Evolutionary conservation across 1,140 invertebrate species (phyloP), one percentile per base, ranked within the genome.

Genomic region (Drosophila prosaltans): DNA sequence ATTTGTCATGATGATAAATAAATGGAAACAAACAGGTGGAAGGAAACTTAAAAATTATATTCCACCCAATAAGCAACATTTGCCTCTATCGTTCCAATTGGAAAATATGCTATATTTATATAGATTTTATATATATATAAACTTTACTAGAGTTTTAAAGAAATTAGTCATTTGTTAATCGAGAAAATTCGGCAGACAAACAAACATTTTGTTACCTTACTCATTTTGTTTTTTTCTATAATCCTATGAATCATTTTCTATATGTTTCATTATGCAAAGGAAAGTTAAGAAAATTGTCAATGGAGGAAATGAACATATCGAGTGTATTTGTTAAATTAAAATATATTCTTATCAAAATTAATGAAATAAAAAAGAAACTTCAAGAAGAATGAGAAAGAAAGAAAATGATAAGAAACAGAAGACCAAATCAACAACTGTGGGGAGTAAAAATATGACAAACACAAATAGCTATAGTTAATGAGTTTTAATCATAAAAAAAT

Each of bases 341-440:
- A 75, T 16, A 67, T 28, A 41, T 26, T 51, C 45, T 51, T 51
- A 51, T 51, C 45, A 66, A 65, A 62, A 55, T 61, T 41, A 40
- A 16, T 16, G 54, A 55, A 65, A 55, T 24, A 71, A 45, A 54
- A 16, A n/a, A 11, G 41, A 59, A 24, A 57, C 72, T 75, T 59
- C 72, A 26, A 43, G 73, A 61, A 62, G 21, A 62, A 62, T 54
- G 32, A 6, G 26, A 39, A 9, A 28, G 24, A 43, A 30, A 54
- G 55, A 43, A 30, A 54, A 54, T 54, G 39, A 65, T 45, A 74
- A 73, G 58, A 32, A 24, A 60, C 3, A 51, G 41, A 43, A 67
- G 9, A 8, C 1, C 36, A 39, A 24, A 26, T 60, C 7, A 11
- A 11, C 2, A 8, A 39, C 55, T 26, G 45, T 41, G 11, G 36